Base-by-base conservation (phyloP, 2,888 invertebrate species). In the Adineta ricciae region DNA sequence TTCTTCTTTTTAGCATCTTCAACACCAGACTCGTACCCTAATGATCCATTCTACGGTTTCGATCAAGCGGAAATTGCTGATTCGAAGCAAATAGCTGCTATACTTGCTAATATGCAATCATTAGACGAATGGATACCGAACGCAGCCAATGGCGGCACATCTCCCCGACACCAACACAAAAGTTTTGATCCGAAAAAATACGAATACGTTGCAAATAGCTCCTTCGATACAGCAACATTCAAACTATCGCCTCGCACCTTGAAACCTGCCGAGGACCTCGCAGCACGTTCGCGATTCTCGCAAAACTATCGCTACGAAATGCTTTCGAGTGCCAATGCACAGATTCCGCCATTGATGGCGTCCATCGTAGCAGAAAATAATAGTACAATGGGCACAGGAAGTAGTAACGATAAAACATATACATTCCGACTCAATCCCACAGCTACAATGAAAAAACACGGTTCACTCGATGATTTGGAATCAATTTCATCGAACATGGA, bases 191-290 rank as follows among this genome's bases (percentile, higher is more conserved):
- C 78, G 41, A 41, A 36, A 41, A 78, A 78, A 78, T 78, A 78
- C 41, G 78, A 78, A 78, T 78, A 78, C n/a, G 41, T 78, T 38
- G 78, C 41, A 14, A 41, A 41, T 14, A 78, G 41, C 41, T 78
- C 78, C 9, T n/a, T 78, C n/a, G 78, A 78, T 78, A 78, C 78
- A 78, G 32, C 78, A 38, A 78, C 78, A 41, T 78, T 78, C n/a
- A 78, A 78, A 78, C 41, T 78, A n/a, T 78, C 78, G 41, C 78
- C 78, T n/a, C 78, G 78, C 14, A 64, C 64, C 16, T 32, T 64
- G 19, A 64, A 64, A 64, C 64, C 64, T 19, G 16, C 32, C 1
- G 64, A 64, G 19, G 64, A 64, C 14, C 19, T 27, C 27, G 64
- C 64, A 64, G 41, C 38, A 24, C 38, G 41, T n/a, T 41, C 41